Base-by-base conservation (phyloP, 2,797 vertebrate genomes). In the Cyprinella venusta region DNA sequence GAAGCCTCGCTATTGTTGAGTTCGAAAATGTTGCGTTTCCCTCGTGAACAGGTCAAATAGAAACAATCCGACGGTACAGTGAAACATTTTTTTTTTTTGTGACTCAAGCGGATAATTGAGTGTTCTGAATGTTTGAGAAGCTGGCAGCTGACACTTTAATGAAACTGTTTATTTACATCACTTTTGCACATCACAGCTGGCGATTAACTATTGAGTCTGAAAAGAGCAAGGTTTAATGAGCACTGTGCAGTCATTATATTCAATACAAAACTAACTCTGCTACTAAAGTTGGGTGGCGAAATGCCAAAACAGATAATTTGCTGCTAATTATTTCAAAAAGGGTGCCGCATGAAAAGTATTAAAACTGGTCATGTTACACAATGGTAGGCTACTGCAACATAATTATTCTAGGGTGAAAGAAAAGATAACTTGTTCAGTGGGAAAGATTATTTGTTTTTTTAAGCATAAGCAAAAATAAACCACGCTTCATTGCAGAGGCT, bases 121-220 rank as follows among this genome's bases (percentile, higher is more conserved):
- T 19, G 40, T 85, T 33, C 19, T 76, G 75, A 79, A 71, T 76
- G 80, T 84, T 87, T 84, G 70, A 84, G 68, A 67, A 71, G 59
- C 70, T 59, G 75, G 65, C 79, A 72, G 50, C 76, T 80, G 86
- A 82, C 42, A 82, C 61, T 82, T 84, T 76, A 88, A 84, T 86
- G 36, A 80, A 86, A 83, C 56, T 16, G 65, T 33, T 86, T 86
- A 78, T 80, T 85, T 67, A 75, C 67, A 61, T 65, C 21, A 79
- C 26, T 59, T 79, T 71, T n/a, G n/a, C 82, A 65, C 70, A 40
- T 50, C 63, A 68, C 82, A 82, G 38, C 42, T 38, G 8, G 13
- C 42, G 33, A 79, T 79, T 81, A 81, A 85, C 65, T 48, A 63
- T 24, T 67, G 38, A 56, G 40, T 70, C 15, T 65, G 30, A 86